Conservation (phyloP, 2,113 vertebrate species). For the Varanus salvator region DNA sequence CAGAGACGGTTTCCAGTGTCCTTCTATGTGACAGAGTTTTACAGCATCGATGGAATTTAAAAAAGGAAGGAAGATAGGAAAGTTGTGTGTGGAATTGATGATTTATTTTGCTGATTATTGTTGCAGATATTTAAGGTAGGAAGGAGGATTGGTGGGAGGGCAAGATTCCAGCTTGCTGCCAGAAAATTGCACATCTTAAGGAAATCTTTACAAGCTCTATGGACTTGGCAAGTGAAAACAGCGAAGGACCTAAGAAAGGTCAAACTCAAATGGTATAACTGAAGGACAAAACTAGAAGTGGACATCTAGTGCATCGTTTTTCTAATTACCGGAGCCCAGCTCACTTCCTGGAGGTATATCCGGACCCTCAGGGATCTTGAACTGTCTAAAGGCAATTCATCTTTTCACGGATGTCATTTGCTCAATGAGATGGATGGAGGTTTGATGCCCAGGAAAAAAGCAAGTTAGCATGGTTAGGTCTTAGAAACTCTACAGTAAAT, state of each 20-base stretch:
- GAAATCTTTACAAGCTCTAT: background rate
- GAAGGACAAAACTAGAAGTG: slow-evolving; percentile 2
- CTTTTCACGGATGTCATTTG: slow-evolving; percentile 6
- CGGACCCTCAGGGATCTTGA: slow-evolving; percentile 20
- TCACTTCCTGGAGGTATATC: slow-evolving; percentile 24
- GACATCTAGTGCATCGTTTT: background rate
- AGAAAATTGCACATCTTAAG: slow-evolving; percentile 6
- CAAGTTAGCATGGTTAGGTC: background rate
- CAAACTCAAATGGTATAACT: background rate
- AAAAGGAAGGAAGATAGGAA: background rate
- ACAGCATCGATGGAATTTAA: background rate
- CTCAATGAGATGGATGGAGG: background rate
- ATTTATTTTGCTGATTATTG: slow-evolving; percentile 9
- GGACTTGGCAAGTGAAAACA: slow-evolving; percentile 6
- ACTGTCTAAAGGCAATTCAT: background rate
- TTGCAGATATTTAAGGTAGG: slow-evolving; percentile 9
- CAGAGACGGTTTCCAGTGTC: background rate
- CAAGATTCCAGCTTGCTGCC: background rate
- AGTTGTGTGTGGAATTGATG: fast-evolving
- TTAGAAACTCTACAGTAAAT: background rate
- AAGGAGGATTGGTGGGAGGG: background rate
- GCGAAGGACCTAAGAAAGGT: background rate
- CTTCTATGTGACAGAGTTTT: background rate
- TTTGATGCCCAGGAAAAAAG: slow-evolving; percentile 1
- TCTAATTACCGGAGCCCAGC: slow-evolving; percentile 29